Base-by-base conservation (phyloP, 2,888 invertebrate species). In the Apotomis turbidana region DNA sequence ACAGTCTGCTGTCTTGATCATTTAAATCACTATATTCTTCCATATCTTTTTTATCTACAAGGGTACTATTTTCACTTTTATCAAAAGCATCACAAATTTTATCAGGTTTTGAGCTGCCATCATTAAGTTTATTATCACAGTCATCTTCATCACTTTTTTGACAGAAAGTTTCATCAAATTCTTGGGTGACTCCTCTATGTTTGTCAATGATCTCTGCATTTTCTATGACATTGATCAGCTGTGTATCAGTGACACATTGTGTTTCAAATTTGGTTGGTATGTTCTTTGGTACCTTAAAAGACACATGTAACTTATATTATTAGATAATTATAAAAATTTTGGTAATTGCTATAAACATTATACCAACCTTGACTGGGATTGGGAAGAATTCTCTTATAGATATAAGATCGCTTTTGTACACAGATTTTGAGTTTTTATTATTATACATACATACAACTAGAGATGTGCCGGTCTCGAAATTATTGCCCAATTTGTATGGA, bases 181-280 rank as follows among this genome's bases (percentile, higher is more conserved):
- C 90, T 74, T 90, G 84, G 5, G 86, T 86, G 9, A 87, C 83
- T 10, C 85, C 88, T 73, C 75, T 78, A 41, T 85, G 76, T 3
- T 68, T 71, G 46, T 83, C 76, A 54, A 82, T 73, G 1, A 86
- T 84, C 78, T 91, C 93, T 2, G 85, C 89, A 75, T 87, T 81
- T 74, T 90, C 86, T 44, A 89, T 85, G 3, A 92, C 74, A 66
- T 87, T 77, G 27, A 92, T 83, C 0, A 93, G 77, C 77, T 94
- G 89, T 3, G 91, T 92, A 58, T 93, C 87, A 0, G 87, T 82
- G 0, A 87, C 83, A 76, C 84, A 89, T 72, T 91, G 91, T 1
- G 91, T 89, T 70, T 93, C 92, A 76, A 89, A 90, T 69, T 85
- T 88, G 10, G 77, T 76, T 15, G 71, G 27, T 44, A 61, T 41